phyloP scores from a whole-genome alignment of 37 sponge, comb jelly and placozoan genomes.

The Amphimedon queenslandica region DNA sequence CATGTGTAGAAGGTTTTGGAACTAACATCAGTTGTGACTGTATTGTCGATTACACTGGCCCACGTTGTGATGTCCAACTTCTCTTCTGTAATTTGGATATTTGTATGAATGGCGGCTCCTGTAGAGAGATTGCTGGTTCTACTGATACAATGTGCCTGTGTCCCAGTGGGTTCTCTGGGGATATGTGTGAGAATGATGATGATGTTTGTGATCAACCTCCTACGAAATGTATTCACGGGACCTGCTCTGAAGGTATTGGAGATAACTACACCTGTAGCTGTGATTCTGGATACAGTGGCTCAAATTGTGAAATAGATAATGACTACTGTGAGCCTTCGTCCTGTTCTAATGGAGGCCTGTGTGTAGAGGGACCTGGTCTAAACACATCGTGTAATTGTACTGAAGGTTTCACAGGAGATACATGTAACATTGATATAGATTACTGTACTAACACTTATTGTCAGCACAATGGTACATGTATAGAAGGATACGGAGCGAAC shows the following conservation, averaged over 20 bases:
- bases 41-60: constrained; percentile 26
- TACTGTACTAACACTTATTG: not conserved
- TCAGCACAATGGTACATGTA: constrained; percentile 33
- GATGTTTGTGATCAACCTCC: not conserved
- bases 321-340: not conserved
- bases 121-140: constrained; percentile 24
- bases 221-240: constrained; percentile 33
- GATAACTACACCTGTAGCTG: not conserved
- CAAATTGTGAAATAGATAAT: constrained; percentile 27
- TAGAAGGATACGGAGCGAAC: constrained; percentile 16
- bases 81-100: constrained; percentile 21
- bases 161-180: constrained; percentile 26
- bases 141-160: constrained; percentile 18
- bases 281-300: not conserved
- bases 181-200: constrained; percentile 24
- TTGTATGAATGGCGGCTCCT: constrained; percentile 66
- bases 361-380: constrained; percentile 27
- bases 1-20: constrained; percentile 42
- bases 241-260: constrained; percentile 24
- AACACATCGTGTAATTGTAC: constrained; percentile 25
- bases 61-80: constrained; percentile 7
- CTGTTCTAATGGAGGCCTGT: constrained; percentile 34
- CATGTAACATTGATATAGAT: constrained; percentile 26
- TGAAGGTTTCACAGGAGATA: constrained; percentile 23
- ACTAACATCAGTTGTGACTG: constrained; percentile 27